Evolutionary conservation across 1,140 invertebrate species (phyloP).

Genomic region (Drosophila orena): DNA sequence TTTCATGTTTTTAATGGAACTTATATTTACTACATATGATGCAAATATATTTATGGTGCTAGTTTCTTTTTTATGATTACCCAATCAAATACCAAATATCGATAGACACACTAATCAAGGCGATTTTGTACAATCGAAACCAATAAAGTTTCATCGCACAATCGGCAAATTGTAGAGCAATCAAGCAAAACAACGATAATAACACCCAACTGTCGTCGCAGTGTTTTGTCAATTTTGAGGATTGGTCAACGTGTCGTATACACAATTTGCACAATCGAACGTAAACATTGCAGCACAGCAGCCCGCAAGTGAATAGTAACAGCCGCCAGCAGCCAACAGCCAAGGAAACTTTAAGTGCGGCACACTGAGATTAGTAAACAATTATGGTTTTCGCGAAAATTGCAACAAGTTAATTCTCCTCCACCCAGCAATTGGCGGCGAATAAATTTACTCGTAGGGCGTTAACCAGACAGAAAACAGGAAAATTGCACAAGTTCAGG

Average conservation of each 20-base stretch:
- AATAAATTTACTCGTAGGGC: conserved; percentile 68
- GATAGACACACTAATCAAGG: background rate
- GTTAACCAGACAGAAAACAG: conserved; percentile 38
- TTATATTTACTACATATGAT: background rate
- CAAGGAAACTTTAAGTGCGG: conserved; percentile 28
- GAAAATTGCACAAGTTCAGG: conserved; percentile 47
- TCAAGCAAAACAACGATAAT: conserved; percentile 39
- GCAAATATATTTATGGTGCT: no score
- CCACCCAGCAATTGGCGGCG: conserved; percentile 63
- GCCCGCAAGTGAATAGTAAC: conserved; percentile 7
- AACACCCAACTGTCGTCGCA: conserved; percentile 61
- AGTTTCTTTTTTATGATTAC: no score
- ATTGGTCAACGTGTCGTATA: conserved; percentile 79
- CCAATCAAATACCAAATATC: background rate
- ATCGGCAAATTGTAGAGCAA: conserved; percentile 53
- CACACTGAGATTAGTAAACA: conserved; percentile 73
- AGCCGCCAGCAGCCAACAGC: background rate
- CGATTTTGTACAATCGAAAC: conserved; percentile 13
- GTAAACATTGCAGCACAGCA: conserved; percentile 33
- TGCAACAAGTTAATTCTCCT: conserved; percentile 77
- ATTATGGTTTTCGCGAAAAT: conserved; percentile 69
- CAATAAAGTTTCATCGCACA: conserved; percentile 32
- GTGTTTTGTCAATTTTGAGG: conserved; percentile 72
- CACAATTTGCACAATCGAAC: conserved; percentile 70
- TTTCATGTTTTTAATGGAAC: background rate